Evolutionary conservation across 2,113 vertebrate genomes (phyloP), one percentile per base, ranked within the genome.

Genomic region (Bubalus kerabau): DNA sequence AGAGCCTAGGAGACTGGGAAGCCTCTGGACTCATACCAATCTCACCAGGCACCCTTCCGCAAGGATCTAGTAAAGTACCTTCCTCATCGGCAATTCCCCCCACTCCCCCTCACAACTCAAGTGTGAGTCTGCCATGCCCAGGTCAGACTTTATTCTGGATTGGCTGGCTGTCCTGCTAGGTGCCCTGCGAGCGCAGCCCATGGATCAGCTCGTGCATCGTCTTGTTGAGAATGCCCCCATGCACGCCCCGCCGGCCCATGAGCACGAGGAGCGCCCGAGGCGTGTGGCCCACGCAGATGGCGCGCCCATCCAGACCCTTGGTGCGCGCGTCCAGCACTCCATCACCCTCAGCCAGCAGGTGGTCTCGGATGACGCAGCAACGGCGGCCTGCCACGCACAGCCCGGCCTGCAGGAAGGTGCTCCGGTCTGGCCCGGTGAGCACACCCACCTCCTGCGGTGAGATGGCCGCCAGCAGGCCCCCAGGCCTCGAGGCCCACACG

Each of bases 181-280:
- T 95, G 60, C 98, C 92, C 67, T 94, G 95, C 13, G 19, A 17
- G 67, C 94, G 90, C 95, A 99, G 91, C 81, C 90, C 93, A 5
- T 88, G 92, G 94, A 97, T 98, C 90, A 98, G 93, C 83, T 98
- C 74, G 50, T 98, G 98, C 52, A 92, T 95, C 2, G 97, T 99
- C 95, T 98, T 98, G 92, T 98, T 98, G 91, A 99, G 98, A 46
- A 97, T 10, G 86, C 97, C 98, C n/a, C 98, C 97, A 0, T 98
- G 98, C 91, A 98, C 95, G 10, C 99, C 98, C 3, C 97, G 98
- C n/a, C 98, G 98, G 32, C 97, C 98, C 95, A 97, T 94, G 26
- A 98, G 96, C 90, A 99, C 98, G 0, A 99, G 97, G 21, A 99
- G 97, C 7, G 87, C 56, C 71, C 98, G 98, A 4, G 97, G 62